phyloP scores from a whole-genome alignment of 2,797 vertebrate species.

The Enteromius thamalakanensis region DNA sequence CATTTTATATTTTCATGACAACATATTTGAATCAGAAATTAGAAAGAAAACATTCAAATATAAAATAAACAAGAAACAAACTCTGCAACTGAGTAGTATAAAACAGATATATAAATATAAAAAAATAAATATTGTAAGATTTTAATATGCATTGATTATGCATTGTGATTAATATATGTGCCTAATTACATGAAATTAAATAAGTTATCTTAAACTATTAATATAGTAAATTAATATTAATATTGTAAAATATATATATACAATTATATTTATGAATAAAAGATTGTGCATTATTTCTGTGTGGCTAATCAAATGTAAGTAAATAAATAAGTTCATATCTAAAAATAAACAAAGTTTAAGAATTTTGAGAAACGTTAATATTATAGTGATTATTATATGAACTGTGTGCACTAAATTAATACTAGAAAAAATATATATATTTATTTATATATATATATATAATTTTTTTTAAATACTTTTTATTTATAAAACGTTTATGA shows the following conservation, averaged over 20 bases:
- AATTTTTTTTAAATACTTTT: too few species aligned
- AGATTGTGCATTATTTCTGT: background rate
- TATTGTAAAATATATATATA: background rate
- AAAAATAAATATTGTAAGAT: background rate
- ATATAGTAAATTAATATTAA: background rate
- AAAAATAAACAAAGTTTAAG: background rate
- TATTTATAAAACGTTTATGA: background rate
- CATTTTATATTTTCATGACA: background rate
- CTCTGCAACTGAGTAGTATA: too few species aligned
- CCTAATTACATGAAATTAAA: background rate
- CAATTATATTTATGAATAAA: background rate
- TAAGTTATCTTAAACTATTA: background rate
- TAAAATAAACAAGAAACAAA: background rate
- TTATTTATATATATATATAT: too few species aligned
- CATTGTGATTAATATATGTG: background rate
- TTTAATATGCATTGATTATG: background rate
- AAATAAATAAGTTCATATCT: background rate
- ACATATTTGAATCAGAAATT: background rate
- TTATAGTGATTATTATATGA: too few species aligned
- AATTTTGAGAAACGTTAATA: background rate
- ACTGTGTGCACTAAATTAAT: background rate
- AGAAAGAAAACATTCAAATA: background rate
- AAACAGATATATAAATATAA: background rate
- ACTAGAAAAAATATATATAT: background rate
- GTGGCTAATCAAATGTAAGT: background rate